A percentile compares a stretch with the other conserved stretches of the same genome.
Conservation (phyloP, 30 jellyfish, hydroid and myxozoan species). For the Aurelia aurita region DNA sequence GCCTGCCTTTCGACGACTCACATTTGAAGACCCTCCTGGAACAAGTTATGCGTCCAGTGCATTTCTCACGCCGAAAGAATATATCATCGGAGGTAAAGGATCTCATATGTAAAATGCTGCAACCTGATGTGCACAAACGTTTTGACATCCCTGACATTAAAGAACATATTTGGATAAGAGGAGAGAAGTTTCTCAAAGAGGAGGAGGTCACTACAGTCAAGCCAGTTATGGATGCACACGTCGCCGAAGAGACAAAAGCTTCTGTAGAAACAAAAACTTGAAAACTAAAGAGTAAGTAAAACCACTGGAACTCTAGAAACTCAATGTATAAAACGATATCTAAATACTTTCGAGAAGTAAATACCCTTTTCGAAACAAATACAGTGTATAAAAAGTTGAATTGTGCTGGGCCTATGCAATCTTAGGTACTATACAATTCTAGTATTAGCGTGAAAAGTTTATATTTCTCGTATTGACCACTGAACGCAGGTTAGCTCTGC, state of each 20-base stretch:
- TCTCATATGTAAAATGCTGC: constrained; percentile 85
- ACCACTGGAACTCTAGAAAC: too few species aligned
- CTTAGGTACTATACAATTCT: too few species aligned
- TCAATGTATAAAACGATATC: too few species aligned
- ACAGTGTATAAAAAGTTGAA: too few species aligned
- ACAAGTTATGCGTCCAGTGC: constrained; percentile 98
- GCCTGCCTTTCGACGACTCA: constrained; percentile 98
- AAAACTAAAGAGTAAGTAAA: not conserved
- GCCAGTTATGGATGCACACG: constrained; percentile 49
- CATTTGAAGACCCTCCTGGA: constrained; percentile 95
- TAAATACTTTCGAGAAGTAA: too few species aligned
- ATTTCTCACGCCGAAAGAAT: constrained; percentile 90
- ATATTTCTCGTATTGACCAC: too few species aligned
- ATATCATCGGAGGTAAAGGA: constrained; percentile 98
- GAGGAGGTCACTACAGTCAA: constrained; percentile 34
- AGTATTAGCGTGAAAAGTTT: too few species aligned
- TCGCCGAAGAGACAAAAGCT: constrained; percentile 20
- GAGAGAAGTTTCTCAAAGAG: constrained; percentile 73
- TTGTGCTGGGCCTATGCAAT: too few species aligned
- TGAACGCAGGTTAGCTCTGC: too few species aligned
- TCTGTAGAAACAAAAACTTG: constrained; percentile 6
- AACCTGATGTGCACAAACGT: constrained; percentile 85
- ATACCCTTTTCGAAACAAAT: too few species aligned
- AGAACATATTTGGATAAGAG: constrained; percentile 89
- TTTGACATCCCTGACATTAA: constrained; percentile 68